Base-by-base conservation (phyloP, 1,140 invertebrate genomes). In the Cecropterus lyciades region DNA sequence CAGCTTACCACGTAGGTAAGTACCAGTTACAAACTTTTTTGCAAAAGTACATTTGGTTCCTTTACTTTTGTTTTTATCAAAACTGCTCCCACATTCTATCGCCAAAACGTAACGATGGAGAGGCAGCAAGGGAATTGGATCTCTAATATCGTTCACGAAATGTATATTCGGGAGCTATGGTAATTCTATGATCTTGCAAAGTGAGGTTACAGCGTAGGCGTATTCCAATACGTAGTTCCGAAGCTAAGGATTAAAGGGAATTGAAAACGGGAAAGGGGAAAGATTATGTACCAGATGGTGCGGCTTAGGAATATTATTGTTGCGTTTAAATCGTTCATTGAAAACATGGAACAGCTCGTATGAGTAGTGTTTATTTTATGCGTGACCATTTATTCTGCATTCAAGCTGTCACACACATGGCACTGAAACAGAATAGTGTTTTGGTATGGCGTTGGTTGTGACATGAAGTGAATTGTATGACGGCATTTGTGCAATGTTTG, bases 121-220 rank as follows among this genome's bases (percentile, higher is more conserved):
- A 4, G 30, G 24, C 49, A n/a, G 27, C 60, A 43, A 24, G 65
- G 33, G 65, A 67, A 72, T 72, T 56, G 65, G 48, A 60, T 65
- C 65, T 33, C 40, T 63, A 67, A 69, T 73, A 73, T 70, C 72
- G 68, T 67, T 68, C 43, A 40, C 65, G 40, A 65, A 73, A 68
- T 65, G 57, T 65, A 45, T 73, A 67, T 62, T 65, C 43, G 55
- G 49, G 52, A 55, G 68, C 62, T 73, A 73, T 73, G 72, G 65
- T 65, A 73, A 73, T 73, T 65, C 67, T 67, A 70, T 68, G 72
- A 65, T 67, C 65, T 66, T 66, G 72, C 48, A 48, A 73, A 70
- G 45, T 69, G 55, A 59, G 64, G 65, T 42, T 66, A 43, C 68
- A 55, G 56, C 27, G 14, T 27, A 37, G 56, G 45, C 24, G 27